phyloP scores from a whole-genome alignment of 2,113 vertebrate genomes.

The Hippocampus abdominalis region DNA sequence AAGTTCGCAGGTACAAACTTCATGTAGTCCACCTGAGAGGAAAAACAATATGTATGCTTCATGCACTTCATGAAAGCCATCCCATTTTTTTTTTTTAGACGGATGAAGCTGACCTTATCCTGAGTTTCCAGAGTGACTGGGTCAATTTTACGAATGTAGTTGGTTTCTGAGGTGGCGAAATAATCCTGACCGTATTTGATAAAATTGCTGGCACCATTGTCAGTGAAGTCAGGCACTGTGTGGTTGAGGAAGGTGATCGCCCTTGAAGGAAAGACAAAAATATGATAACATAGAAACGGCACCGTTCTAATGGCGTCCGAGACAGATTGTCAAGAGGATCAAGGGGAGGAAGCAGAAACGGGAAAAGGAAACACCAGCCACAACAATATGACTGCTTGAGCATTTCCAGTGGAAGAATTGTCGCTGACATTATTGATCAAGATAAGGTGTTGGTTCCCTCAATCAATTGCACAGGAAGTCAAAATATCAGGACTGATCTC shows the following conservation, averaged over 20 bases:
- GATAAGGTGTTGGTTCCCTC: too few relatives aligned
- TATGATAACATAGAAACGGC: too few relatives aligned
- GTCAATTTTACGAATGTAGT: constrained; percentile 90
- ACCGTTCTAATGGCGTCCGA: too few relatives aligned
- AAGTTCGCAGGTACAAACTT: constrained; percentile 82
- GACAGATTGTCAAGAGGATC: too few relatives aligned
- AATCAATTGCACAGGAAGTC: too few relatives aligned
- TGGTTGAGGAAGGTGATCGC: constrained; percentile 88
- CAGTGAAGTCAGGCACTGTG: constrained; percentile 92
- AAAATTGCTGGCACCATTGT: constrained; percentile 90
- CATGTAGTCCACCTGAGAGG: constrained; percentile 82
- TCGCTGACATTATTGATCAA: too few relatives aligned
- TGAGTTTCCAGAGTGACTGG: constrained; percentile 83
- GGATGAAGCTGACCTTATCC: constrained; percentile 80
- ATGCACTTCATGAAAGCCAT: neutral
- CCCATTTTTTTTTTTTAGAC: neutral
- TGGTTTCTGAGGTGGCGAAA: constrained; percentile 88
- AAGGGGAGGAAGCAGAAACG: too few relatives aligned
- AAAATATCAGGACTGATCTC: too few relatives aligned
- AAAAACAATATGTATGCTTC: neutral
- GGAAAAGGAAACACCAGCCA: too few relatives aligned
- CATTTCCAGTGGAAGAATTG: too few relatives aligned
- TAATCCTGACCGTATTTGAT: constrained; percentile 87
- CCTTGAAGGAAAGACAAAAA: constrained; percentile 58
- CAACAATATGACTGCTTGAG: too few relatives aligned